Conservation (phyloP, 2,797 vertebrate species). For the Phylloscopus collybita region DNA sequence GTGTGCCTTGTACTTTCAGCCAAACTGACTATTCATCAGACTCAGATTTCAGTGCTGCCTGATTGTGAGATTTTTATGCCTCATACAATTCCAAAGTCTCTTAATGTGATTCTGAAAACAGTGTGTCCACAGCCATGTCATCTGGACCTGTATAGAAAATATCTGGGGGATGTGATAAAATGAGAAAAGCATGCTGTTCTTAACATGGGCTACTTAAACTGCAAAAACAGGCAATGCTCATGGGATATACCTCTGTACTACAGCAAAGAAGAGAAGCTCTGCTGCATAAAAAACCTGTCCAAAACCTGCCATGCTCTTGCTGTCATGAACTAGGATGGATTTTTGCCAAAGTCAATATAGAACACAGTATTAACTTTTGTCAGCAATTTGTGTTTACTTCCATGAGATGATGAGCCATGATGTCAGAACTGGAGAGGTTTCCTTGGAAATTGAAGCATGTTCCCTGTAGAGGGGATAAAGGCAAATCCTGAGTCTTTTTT, state of each 20-base stretch:
- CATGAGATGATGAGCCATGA: not conserved
- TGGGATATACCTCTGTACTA: not conserved
- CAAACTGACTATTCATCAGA: not conserved
- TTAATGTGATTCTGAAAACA: not conserved
- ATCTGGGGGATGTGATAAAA: not conserved
- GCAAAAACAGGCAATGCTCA: rapidly evolving
- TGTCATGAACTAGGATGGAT: not conserved
- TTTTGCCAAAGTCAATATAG: not conserved
- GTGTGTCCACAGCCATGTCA: not conserved
- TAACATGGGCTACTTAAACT: not conserved
- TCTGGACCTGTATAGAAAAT: not conserved
- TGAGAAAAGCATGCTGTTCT: not conserved
- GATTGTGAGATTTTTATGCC: not conserved
- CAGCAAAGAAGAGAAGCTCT: not conserved
- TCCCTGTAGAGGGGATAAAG: not conserved
- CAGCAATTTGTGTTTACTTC: not conserved
- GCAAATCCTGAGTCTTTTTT: not conserved
- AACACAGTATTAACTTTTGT: not conserved
- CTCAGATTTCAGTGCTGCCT: not conserved
- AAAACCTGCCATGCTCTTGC: not conserved
- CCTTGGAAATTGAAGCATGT: not conserved
- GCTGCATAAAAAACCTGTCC: rapidly evolving
- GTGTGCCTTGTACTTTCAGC: not conserved
- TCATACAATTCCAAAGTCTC: not conserved
- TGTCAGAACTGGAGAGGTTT: not conserved